Evolutionary conservation across 2,797 vertebrate species (phyloP).

Genomic region (Lacerta viridis): DNA sequence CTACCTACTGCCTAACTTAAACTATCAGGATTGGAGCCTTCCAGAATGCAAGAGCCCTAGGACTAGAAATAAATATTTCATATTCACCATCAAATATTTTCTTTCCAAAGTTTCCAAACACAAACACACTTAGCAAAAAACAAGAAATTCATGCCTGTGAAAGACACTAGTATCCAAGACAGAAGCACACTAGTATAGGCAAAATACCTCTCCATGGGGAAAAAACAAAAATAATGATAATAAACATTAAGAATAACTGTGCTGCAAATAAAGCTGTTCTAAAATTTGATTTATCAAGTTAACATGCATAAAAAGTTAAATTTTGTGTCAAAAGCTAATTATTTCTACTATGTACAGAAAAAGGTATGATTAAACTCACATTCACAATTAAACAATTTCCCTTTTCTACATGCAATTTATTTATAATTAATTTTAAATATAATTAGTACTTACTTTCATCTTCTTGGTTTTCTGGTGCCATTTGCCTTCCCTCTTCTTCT

Average conservation of each 20-base stretch:
- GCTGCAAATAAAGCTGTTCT: slow-evolving; percentile 13
- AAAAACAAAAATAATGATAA: slow-evolving; percentile 51
- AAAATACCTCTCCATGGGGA: neutral
- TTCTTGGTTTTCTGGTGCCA: slow-evolving; percentile 82
- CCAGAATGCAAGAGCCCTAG: neutral
- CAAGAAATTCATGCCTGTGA: neutral
- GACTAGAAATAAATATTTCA: neutral
- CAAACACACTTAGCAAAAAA: neutral
- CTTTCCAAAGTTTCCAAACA: slow-evolving; percentile 1
- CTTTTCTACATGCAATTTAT: slow-evolving; percentile 49
- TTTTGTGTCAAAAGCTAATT: slow-evolving; percentile 1
- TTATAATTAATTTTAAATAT: slow-evolving; percentile 42
- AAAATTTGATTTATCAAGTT: neutral
- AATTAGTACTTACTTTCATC: slow-evolving; percentile 83
- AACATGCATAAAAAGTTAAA: slow-evolving; percentile 34
- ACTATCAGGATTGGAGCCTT: neutral
- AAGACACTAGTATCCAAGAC: slow-evolving; percentile 9
- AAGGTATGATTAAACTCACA: slow-evolving; percentile 27
- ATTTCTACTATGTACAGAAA: slow-evolving; percentile 11
- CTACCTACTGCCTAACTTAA: neutral
- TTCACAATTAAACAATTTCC: slow-evolving; percentile 51
- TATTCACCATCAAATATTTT: neutral
- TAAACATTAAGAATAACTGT: neutral
- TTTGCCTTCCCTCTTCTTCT: slow-evolving; percentile 82
- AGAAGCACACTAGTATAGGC: neutral